Base-by-base conservation (phyloP, 2,888 invertebrate species). In the Linnaemya tessellans region DNA sequence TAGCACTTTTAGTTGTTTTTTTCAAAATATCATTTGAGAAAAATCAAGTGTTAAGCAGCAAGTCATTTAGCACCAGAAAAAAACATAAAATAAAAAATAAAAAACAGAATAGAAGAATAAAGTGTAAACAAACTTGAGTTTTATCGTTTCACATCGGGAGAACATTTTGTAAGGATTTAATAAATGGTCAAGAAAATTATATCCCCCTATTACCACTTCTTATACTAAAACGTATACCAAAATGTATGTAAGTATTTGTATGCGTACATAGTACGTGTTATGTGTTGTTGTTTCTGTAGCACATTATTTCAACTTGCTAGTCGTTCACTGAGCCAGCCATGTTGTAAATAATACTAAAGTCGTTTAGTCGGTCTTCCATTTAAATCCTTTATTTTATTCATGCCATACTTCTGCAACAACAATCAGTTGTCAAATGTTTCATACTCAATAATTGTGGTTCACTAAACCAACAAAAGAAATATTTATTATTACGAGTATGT, bases 351-450 rank as follows among this genome's bases (percentile, higher is more conserved):
- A 79, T 62, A 54, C 62, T 64, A 54, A 43, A 64, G 70, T 71
- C 62, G 35, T 67, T 70, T 46, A 54, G 54, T 71, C 9, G 68
- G 41, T 38, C 54, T 62, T 70, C 3, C 18, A 60, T 25, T n/a
- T 22, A 68, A 68, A 35, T 77, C 8, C 35, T 49, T 56, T 75
- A 41, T 35, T 67, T 56, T 22, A n/a, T 38, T 49, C 30, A 9
- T 20, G 4, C 4, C 49, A 1, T 18, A 20, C 25, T 49, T 56
- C 9, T 65, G 46, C 20, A 58, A 3, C 22, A 38, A 41, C 49
- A 78, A 78, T 41, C 71, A 83, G 49, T 73, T 73, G 65, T 60
- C 65, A 78, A 67, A 83, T 83, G 67, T 78, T 78, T 78, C 58
- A 67, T 78, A 73, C 41, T 58, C 71, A 78, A 83, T 83, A 78